These are phyloP conservation scores for Noctuana brunneofusca DNA, from an alignment of 2,888 invertebrate genomes.

Conservation along the genomic window DNA sequence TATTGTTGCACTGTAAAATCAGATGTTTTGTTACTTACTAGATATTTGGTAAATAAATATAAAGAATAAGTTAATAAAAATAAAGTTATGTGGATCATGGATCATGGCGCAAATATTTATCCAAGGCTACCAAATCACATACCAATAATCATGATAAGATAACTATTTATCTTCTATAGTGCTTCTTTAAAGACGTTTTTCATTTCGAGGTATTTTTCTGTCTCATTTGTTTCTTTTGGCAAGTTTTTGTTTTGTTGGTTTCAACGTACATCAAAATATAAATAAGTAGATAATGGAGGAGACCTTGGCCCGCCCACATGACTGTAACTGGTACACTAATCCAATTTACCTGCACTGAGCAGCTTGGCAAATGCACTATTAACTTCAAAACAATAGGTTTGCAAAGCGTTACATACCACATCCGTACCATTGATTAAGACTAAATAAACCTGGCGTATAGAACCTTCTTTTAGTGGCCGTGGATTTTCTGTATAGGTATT, in stretches of 20 bases:
- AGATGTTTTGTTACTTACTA: background rate
- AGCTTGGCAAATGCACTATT: constrained; percentile 38
- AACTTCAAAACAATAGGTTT: constrained; percentile 38
- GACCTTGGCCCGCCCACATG: constrained; percentile 59
- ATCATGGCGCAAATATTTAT: constrained; percentile 11
- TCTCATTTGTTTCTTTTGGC: too few species aligned
- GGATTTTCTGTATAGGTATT: background rate
- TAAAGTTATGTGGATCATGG: too few species aligned
- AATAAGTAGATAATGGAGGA: constrained; percentile 48
- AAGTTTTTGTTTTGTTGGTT: constrained; percentile 45
- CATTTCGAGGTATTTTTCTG: too few species aligned
- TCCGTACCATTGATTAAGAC: constrained; percentile 2
- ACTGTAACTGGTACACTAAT: constrained; percentile 57
- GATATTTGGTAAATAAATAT: background rate
- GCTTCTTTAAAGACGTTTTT: background rate
- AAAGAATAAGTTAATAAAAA: constrained; percentile 6
- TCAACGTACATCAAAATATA: constrained; percentile 45
- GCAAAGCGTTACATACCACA: background rate
- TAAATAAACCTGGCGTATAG: background rate
- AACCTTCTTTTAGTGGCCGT: background rate
- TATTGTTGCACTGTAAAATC: too few species aligned
- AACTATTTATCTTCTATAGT: background rate
- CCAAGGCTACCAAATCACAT: constrained; percentile 17
- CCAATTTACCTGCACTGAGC: constrained; percentile 53
- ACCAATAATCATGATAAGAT: constrained; percentile 20